Conservation (phyloP, 2,888 invertebrate genomes). For the Priocnemis perturbator region DNA sequence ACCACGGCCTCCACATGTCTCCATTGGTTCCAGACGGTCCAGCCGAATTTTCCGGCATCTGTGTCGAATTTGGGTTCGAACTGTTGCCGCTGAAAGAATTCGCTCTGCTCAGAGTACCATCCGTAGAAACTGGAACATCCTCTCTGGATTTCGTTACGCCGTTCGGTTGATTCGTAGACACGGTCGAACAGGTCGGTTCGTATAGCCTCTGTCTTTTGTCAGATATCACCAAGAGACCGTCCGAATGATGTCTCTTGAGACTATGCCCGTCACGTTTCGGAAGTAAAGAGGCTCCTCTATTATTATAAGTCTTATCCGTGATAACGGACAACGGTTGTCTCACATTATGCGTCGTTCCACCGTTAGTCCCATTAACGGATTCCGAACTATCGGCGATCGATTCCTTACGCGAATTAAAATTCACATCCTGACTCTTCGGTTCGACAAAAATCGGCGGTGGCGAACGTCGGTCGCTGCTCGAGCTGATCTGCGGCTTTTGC, state of each 20-base stretch:
- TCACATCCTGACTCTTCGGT: slow-evolving; percentile 44
- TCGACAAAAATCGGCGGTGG: slow-evolving; percentile 57
- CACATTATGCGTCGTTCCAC: slow-evolving; percentile 41
- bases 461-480: slow-evolving; percentile 67
- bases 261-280: slow-evolving; percentile 48
- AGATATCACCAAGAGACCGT: slow-evolving; percentile 66
- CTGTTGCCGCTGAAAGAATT: slow-evolving; percentile 22
- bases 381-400: slow-evolving; percentile 15
- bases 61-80: slow-evolving; percentile 43
- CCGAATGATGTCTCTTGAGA: slow-evolving; percentile 67
- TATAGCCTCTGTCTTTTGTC: slow-evolving; percentile 67
- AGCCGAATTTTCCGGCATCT: slow-evolving; percentile 49
- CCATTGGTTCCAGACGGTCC: slow-evolving; percentile 68
- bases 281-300: slow-evolving; percentile 42
- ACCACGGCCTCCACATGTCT: slow-evolving; percentile 80
- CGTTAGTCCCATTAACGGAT: slow-evolving; percentile 17
- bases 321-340: slow-evolving; percentile 72
- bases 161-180: slow-evolving; percentile 44
- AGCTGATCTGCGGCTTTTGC: slow-evolving; percentile 71
- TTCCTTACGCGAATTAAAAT: slow-evolving; percentile 21
- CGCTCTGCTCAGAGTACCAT: slow-evolving; percentile 58
- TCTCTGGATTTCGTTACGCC: slow-evolving; percentile 42
- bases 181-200: slow-evolving; percentile 63
- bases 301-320: slow-evolving; percentile 70
- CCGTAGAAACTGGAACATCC: slow-evolving; percentile 46